Conservation (phyloP, 2,888 invertebrate species). For the Poecilus cupreus region DNA sequence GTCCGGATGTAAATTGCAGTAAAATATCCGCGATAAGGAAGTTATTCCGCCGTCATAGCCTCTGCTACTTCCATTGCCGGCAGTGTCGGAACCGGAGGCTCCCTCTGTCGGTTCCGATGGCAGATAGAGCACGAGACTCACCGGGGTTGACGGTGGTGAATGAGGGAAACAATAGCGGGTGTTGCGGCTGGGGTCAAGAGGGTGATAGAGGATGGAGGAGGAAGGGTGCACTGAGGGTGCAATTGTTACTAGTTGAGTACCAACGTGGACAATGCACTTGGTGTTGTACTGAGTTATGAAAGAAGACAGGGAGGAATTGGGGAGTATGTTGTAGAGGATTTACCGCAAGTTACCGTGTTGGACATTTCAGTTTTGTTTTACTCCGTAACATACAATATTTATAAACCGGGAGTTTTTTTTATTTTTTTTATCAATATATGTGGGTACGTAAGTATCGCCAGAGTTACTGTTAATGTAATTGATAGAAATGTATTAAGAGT, state of each 20-base stretch:
- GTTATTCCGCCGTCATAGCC: conserved; percentile 22
- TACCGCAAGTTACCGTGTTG: too few relatives aligned
- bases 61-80: too few relatives aligned
- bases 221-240: not conserved
- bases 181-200: conserved; percentile 21
- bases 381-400: too few relatives aligned
- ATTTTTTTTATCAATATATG: too few relatives aligned
- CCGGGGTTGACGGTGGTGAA: not conserved
- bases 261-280: too few relatives aligned
- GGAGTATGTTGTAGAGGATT: not conserved
- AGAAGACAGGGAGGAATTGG: not conserved
- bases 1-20: conserved; percentile 55
- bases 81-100: not conserved
- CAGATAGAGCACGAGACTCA: conserved; percentile 37
- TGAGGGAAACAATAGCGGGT: conserved; percentile 14
- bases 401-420: too few relatives aligned
- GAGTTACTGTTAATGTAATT: too few relatives aligned
- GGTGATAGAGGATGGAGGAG: not conserved
- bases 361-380: too few relatives aligned
- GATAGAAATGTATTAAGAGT: too few relatives aligned
- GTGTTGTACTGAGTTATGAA: too few relatives aligned
- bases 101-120: not conserved
- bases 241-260: not conserved
- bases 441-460: too few relatives aligned
- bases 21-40: conserved; percentile 57